Conservation (phyloP, 1,140 invertebrate genomes). For the Papilio machaon region DNA sequence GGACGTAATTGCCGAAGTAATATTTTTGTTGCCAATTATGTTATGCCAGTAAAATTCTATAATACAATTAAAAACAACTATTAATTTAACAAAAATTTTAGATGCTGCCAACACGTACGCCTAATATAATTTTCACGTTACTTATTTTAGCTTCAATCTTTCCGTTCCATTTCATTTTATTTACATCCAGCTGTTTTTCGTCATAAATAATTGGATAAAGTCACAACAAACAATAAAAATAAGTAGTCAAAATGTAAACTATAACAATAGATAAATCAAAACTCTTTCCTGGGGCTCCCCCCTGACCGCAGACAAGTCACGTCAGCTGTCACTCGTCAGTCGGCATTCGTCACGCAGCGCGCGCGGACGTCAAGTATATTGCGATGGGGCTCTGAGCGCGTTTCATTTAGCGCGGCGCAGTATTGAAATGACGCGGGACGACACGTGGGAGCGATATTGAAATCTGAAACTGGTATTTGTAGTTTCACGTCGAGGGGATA, state of each 20-base stretch:
- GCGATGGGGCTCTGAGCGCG: conserved; percentile 51
- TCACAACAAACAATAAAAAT: neutral
- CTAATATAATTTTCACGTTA: neutral
- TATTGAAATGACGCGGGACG: conserved; percentile 52
- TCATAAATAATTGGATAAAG: no score
- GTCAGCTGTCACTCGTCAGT: conserved; percentile 57
- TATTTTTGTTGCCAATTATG: neutral
- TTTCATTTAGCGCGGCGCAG: conserved; percentile 60
- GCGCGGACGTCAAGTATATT: conserved; percentile 58
- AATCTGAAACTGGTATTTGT: conserved; percentile 48
- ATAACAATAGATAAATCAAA: conserved; percentile 27
- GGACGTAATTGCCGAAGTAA: neutral
- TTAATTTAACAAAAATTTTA: no score
- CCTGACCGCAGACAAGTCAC: conserved; percentile 35
- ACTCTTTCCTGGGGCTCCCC: neutral
- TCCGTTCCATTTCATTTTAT: neutral
- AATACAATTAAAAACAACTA: neutral
- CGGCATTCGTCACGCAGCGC: conserved; percentile 67
- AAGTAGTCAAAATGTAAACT: neutral
- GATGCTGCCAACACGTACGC: no score
- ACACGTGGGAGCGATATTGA: conserved; percentile 48
- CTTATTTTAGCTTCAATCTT: neutral
- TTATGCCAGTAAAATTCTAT: neutral
- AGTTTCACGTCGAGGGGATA: conserved; percentile 39
- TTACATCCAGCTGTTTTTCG: neutral